A percentile compares a stretch with the other conserved stretches of the same genome.
These are phyloP conservation scores for Peromyscus aztecus DNA, from an alignment of 2,797 vertebrate species.

Conservation along the genomic window DNA sequence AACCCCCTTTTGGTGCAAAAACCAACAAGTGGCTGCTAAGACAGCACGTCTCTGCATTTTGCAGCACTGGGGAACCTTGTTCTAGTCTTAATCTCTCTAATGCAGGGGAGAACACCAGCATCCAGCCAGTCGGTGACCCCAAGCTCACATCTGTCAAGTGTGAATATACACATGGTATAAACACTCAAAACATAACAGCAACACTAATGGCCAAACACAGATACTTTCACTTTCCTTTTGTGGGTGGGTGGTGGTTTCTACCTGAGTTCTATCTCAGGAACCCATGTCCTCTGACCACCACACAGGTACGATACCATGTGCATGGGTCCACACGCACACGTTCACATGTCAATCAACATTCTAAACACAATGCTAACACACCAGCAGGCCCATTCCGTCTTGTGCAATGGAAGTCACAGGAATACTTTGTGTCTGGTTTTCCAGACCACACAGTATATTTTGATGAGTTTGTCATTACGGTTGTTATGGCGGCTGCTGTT, in stretches of 20 bases:
- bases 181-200: background rate
- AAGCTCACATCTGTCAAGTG: background rate
- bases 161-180: background rate
- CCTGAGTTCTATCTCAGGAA: background rate
- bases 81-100: background rate
- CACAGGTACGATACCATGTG: too few relatives aligned
- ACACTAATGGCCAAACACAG: background rate
- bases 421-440: constrained; percentile 5
- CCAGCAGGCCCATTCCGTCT: background rate
- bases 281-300: background rate
- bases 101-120: background rate
- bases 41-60: background rate
- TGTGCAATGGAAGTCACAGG: background rate
- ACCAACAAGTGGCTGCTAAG: background rate
- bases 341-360: background rate
- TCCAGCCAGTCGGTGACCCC: background rate
- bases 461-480: background rate
- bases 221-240: background rate
- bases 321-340: background rate
- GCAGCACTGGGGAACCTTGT: background rate
- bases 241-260: background rate
- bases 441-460: background rate
- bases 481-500: background rate
- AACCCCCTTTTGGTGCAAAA: background rate
- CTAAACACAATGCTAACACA: background rate